Evolutionary conservation across 2,113 vertebrate genomes (phyloP).

Genomic region (Catharus fuscescens): DNA sequence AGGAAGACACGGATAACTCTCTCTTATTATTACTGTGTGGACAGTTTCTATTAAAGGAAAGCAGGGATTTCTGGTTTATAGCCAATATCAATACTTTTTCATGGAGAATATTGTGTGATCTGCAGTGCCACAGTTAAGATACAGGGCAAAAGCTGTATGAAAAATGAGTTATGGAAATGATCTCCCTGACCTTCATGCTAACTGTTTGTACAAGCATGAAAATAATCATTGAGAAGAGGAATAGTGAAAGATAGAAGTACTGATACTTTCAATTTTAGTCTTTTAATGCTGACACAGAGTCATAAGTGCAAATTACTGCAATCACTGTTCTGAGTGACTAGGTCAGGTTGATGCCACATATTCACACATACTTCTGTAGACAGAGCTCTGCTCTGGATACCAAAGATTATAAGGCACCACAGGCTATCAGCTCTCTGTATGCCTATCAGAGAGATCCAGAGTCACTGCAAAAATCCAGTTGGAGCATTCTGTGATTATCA

Average conservation of each 20-base stretch:
- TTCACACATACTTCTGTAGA: background rate
- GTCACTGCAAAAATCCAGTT: slow-evolving; percentile 12
- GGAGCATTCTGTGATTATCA: background rate
- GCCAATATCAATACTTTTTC: background rate
- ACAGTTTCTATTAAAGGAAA: background rate
- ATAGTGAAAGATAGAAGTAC: background rate
- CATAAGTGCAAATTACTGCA: slow-evolving; percentile 25
- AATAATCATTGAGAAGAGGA: background rate
- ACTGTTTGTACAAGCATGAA: background rate
- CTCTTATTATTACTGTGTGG: background rate
- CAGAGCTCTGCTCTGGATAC: background rate
- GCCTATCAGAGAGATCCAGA: slow-evolving; percentile 36
- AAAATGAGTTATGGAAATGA: background rate
- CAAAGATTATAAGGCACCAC: slow-evolving; percentile 19
- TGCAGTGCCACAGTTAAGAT: background rate
- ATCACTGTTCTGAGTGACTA: background rate
- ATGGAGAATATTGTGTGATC: background rate
- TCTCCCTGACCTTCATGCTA: background rate
- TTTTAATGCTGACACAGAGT: background rate
- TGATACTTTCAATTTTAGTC: background rate
- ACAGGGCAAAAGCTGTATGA: background rate
- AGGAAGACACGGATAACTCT: background rate
- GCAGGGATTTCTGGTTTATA: background rate
- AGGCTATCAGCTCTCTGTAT: background rate
- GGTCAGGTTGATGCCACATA: background rate